phyloP scores from a whole-genome alignment of 2,888 invertebrate species.

The Andrena fulva region DNA sequence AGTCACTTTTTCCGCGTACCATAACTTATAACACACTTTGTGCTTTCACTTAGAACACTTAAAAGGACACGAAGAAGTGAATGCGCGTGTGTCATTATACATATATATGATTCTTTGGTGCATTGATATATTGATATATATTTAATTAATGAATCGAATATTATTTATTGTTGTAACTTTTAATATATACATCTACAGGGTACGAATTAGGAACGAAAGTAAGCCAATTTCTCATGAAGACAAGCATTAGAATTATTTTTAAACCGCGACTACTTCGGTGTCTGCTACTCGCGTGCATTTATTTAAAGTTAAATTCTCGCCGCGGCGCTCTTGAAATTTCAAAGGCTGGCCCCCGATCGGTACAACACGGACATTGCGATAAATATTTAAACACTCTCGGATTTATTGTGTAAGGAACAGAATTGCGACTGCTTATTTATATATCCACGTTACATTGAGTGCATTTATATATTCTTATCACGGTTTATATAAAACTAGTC shows the following conservation, averaged over 20 bases:
- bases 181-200: conserved; percentile 60
- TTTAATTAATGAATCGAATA: conserved; percentile 82
- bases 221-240: conserved; percentile 41
- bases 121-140: conserved; percentile 75
- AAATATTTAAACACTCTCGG: not conserved
- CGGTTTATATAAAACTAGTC: conserved; percentile 4
- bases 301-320: not conserved
- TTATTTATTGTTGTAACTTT: conserved; percentile 80
- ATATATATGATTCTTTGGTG: conserved; percentile 67
- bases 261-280: not conserved
- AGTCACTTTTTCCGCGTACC: conserved; percentile 42
- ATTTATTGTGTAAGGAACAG: not conserved
- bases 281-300: conserved; percentile 8
- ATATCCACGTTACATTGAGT: conserved; percentile 4
- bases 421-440: conserved; percentile 1
- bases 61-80: conserved; percentile 22
- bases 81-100: conserved; percentile 28
- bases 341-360: not conserved
- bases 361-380: not conserved
- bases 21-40: conserved; percentile 19
- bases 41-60: conserved; percentile 37
- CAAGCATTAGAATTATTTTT: not conserved
- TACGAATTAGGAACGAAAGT: conserved; percentile 32
- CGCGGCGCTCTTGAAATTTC: not conserved
- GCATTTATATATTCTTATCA: conserved; percentile 34